These are phyloP conservation scores for Esox niger DNA, from an alignment of 2,113 vertebrate genomes.

Conservation along the genomic window DNA sequence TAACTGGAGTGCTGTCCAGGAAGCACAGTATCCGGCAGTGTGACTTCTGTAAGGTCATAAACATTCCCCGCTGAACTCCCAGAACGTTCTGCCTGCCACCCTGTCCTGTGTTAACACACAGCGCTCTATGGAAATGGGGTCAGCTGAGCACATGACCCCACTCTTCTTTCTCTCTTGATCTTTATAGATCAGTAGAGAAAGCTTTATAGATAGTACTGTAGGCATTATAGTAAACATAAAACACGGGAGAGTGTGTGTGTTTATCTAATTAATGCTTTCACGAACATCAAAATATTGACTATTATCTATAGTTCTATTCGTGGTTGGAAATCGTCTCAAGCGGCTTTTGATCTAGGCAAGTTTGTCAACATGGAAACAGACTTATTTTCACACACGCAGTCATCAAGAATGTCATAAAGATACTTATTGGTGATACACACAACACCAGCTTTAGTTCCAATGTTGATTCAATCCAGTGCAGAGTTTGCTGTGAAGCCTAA, in stretches of 20 bases:
- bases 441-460: too few species aligned
- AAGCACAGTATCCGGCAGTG: background rate
- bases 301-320: background rate
- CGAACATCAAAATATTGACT: background rate
- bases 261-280: background rate
- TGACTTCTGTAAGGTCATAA: slow-evolving; percentile 1
- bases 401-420: background rate
- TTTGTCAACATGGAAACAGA: background rate
- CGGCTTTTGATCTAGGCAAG: background rate
- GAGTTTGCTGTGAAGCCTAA: too few species aligned
- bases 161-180: background rate
- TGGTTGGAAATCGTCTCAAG: too few species aligned
- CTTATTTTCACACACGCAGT: background rate
- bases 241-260: background rate
- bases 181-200: too few species aligned
- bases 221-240: background rate
- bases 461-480: too few species aligned
- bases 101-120: slow-evolving; percentile 8
- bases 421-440: too few species aligned
- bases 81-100: background rate
- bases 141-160: slow-evolving; percentile 8
- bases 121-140: background rate
- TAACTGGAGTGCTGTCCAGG: background rate
- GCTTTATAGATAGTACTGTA: too few species aligned
- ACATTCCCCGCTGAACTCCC: background rate